phyloP scores from a whole-genome alignment of 2,888 invertebrate genomes.

The Sylvicola cinctus region DNA sequence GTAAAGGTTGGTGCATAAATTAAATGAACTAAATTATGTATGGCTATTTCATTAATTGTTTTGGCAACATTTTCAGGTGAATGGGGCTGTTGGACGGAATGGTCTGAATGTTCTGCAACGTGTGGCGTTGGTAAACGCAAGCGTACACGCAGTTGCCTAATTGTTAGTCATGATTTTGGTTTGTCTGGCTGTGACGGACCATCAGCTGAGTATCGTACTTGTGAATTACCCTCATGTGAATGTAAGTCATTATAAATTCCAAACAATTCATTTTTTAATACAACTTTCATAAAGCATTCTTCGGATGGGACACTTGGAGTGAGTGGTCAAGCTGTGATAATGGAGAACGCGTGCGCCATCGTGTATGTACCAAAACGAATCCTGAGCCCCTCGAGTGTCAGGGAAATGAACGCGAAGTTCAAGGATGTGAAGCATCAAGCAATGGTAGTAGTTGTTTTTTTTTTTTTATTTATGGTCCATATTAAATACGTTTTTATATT shows the following conservation, averaged over 20 bases:
- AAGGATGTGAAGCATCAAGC: slow-evolving; percentile 28
- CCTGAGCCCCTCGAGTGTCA: slow-evolving; percentile 40
- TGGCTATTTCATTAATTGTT: slow-evolving; percentile 2
- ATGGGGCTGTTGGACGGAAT: slow-evolving; percentile 77
- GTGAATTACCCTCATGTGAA: slow-evolving; percentile 46
- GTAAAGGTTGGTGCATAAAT: slow-evolving; percentile 29
- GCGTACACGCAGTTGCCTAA: slow-evolving; percentile 45
- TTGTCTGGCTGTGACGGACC: slow-evolving; percentile 35
- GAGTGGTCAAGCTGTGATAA: slow-evolving; percentile 44
- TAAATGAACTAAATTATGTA: not conserved
- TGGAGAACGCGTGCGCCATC: slow-evolving; percentile 44
- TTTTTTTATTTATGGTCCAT: too few species aligned
- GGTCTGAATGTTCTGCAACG: slow-evolving; percentile 55
- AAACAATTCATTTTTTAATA: slow-evolving; percentile 1
- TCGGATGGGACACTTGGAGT: slow-evolving; percentile 59
- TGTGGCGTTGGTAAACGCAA: slow-evolving; percentile 50
- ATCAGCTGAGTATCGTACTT: slow-evolving; percentile 40
- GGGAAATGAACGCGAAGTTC: slow-evolving; percentile 45
- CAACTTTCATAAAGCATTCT: slow-evolving; percentile 27
- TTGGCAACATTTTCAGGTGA: slow-evolving; percentile 38
- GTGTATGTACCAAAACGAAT: slow-evolving; percentile 36
- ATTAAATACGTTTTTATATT: too few species aligned
- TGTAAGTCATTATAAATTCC: slow-evolving; percentile 22
- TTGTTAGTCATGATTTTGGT: slow-evolving; percentile 20
- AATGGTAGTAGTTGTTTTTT: too few species aligned